These are phyloP conservation scores for Pilophorus perplexus DNA, from an alignment of 2,888 invertebrate species.

Conservation along the genomic window DNA sequence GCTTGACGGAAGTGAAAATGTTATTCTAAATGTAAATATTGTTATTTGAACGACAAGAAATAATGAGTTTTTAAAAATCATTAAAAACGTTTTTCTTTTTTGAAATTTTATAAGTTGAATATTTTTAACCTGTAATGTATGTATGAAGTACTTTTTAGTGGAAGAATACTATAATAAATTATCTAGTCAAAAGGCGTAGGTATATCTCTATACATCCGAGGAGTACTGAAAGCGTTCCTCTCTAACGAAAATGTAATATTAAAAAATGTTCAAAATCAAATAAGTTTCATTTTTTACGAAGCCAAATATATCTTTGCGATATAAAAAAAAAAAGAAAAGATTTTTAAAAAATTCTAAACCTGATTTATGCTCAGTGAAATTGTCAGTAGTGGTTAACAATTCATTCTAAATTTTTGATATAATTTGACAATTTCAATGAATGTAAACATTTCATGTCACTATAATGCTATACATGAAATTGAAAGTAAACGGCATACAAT, in stretches of 20 bases:
- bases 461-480: slow-evolving; percentile 13
- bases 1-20: slow-evolving; percentile 47
- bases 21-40: slow-evolving; percentile 62
- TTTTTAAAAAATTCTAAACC: slow-evolving; percentile 4
- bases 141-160: slow-evolving; percentile 33
- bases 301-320: slow-evolving; percentile 8
- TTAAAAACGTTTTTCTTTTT: slow-evolving; percentile 18
- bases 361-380: slow-evolving; percentile 42
- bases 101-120: slow-evolving; percentile 25
- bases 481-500: slow-evolving; percentile 22
- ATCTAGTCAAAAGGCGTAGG: slow-evolving; percentile 47
- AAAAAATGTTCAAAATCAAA: slow-evolving; percentile 36
- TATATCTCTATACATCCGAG: slow-evolving; percentile 46
- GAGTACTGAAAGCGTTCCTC: slow-evolving; percentile 46
- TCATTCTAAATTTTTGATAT: slow-evolving; percentile 45
- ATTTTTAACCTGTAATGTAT: slow-evolving; percentile 35
- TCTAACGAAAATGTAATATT: slow-evolving; percentile 42
- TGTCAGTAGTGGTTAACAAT: slow-evolving; percentile 42
- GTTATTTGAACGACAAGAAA: slow-evolving; percentile 53
- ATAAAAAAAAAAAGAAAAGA: too few species aligned
- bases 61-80: neutral
- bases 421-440: slow-evolving; percentile 42
- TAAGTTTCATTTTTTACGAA: slow-evolving; percentile 40
- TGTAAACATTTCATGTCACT: slow-evolving; percentile 29
- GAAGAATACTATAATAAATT: slow-evolving; percentile 38